These are phyloP conservation scores for Proteles cristata DNA, from an alignment of 2,113 vertebrate genomes.

Conservation along the genomic window DNA sequence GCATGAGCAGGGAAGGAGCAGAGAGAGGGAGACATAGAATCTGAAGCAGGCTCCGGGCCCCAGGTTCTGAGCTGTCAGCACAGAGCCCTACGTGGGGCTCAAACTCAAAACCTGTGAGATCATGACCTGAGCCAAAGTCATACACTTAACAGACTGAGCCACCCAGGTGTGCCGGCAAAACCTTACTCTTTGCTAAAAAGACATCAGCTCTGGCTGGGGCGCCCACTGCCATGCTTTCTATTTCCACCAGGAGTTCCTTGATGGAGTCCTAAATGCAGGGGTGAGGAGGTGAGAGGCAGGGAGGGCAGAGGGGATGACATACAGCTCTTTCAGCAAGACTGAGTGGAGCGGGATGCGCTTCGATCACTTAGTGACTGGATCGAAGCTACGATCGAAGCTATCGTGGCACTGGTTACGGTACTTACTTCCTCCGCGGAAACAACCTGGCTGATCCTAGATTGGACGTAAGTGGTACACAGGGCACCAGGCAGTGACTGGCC, in stretches of 20 bases:
- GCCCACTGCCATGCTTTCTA: neutral
- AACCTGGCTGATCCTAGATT: neutral
- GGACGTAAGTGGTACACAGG: fast-evolving
- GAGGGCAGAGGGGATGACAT: neutral
- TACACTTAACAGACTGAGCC: too few species aligned
- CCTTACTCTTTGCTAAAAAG: neutral
- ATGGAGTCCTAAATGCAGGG: neutral
- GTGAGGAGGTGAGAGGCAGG: neutral
- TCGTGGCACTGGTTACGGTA: neutral
- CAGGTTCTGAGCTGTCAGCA: too few species aligned
- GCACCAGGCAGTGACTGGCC: neutral
- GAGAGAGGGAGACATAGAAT: too few species aligned
- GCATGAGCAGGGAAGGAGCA: too few species aligned
- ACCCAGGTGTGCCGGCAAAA: neutral
- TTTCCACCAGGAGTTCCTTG: neutral
- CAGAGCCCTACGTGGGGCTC: too few species aligned
- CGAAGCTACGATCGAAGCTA: too few species aligned
- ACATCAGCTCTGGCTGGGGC: neutral
- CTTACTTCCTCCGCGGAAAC: neutral
- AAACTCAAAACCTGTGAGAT: too few species aligned
- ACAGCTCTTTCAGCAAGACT: neutral
- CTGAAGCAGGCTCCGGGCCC: too few species aligned
- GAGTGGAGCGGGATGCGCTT: neutral
- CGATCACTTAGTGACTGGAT: neutral
- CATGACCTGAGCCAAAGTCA: too few species aligned